A percentile compares a stretch with the other conserved stretches of the same genome.
Conservation (phyloP, 2,888 invertebrate species). For the Myathropa florea region DNA sequence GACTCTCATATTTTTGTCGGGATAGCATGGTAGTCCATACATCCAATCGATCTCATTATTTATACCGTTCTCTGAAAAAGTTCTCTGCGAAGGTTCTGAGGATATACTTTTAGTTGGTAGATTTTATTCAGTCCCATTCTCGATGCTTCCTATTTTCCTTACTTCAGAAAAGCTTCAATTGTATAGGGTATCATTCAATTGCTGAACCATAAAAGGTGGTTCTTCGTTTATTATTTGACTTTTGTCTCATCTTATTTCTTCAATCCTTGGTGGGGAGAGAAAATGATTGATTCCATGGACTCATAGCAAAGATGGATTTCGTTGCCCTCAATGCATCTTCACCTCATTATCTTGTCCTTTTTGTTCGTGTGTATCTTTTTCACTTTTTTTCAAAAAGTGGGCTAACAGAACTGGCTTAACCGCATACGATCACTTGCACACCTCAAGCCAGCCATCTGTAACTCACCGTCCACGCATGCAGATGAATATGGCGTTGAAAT, state of each 20-base stretch:
- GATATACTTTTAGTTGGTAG: too few species aligned
- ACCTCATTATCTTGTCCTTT: slow-evolving; percentile 49
- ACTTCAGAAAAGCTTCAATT: neutral
- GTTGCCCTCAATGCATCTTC: slow-evolving; percentile 62
- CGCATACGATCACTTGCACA: slow-evolving; percentile 39
- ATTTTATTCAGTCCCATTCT: too few species aligned
- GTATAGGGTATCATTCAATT: neutral
- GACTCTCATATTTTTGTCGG: too few species aligned
- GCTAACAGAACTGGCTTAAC: slow-evolving; percentile 40
- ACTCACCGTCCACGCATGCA: slow-evolving; percentile 56
- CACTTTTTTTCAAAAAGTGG: slow-evolving; percentile 28
- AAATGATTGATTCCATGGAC: slow-evolving; percentile 64
- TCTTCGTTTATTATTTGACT: neutral
- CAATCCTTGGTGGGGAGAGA: slow-evolving; percentile 2
- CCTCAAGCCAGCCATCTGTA: slow-evolving; percentile 50
- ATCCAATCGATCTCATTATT: too few species aligned
- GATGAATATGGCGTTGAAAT: slow-evolving; percentile 49
- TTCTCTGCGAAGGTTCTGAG: too few species aligned
- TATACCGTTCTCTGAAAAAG: too few species aligned
- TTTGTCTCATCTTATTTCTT: neutral
- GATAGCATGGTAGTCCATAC: too few species aligned
- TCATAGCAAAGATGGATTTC: slow-evolving; percentile 59
- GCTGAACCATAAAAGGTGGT: neutral
- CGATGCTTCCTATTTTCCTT: neutral
- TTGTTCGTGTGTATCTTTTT: neutral